Evolutionary conservation across 2,888 invertebrate genomes (phyloP), one percentile per base, ranked within the genome.

Genomic region (Byasa hedistus): DNA sequence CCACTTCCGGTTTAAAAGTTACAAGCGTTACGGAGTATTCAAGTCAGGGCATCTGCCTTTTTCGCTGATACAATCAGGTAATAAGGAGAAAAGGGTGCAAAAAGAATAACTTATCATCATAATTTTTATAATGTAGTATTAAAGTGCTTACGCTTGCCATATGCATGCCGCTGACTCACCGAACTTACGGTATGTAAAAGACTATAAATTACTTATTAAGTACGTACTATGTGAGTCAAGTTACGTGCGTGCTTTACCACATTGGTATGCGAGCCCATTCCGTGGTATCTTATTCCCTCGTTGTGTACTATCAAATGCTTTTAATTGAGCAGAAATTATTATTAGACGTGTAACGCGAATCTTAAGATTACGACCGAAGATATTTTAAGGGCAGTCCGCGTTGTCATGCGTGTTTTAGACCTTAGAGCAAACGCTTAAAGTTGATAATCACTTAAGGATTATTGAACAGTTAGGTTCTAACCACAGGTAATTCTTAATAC

Each of bases 251-350:
- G 61, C 62, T 60, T 59, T 61, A 39, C 52, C 22, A 57, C 64
- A 66, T 71, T 62, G 58, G 66, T 67, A 66, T 71, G 67, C 71
- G 23, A 64, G 57, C 54, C 57, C 58, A 39, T n/a, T 44, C 44
- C 27, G 15, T 23, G 23, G 54, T 69, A 68, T 66, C 64, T 66
- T 60, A 64, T 60, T 62, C 39, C 65, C 52, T 22, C 23, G 57
- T n/a, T 51, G 57, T 56, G 61, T 57, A 61, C 58, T 67, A 65
- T 68, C 54, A 65, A 66, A 61, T 58, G 65, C 64, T 67, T 69
- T 71, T 69, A 72, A 71, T 71, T 71, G 69, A 69, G 62, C 56
- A 62, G 68, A 67, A 69, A 69, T 71, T 72, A 72, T 72, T 69
- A 69, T 68, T 51, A 69, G 68, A 71, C 69, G 61, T 67, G 69